Percentiles rank a stretch among this genome's conserved stretches.
These are phyloP conservation scores for Mythimna lalbum DNA, from an alignment of 2,888 invertebrate genomes.

Conservation along the genomic window DNA sequence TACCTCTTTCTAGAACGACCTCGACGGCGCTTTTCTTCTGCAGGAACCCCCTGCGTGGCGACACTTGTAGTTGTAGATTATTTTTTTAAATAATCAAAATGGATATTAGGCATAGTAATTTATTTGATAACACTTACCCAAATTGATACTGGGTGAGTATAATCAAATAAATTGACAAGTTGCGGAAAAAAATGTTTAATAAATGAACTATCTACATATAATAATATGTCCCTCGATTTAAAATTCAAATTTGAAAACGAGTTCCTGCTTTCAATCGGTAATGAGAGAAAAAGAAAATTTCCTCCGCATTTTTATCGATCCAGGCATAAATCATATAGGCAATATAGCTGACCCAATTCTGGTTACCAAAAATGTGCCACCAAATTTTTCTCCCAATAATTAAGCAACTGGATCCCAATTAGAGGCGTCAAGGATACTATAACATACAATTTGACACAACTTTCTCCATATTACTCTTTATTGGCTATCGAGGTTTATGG, in stretches of 20 bases:
- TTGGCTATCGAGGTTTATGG: conserved; percentile 62
- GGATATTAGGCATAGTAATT: too few relatives aligned
- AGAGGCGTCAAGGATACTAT: conserved; percentile 53
- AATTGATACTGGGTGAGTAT: too few relatives aligned
- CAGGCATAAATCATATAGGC: neutral
- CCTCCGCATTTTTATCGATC: neutral
- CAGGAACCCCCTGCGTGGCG: too few relatives aligned
- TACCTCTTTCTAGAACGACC: too few relatives aligned
- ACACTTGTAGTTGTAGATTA: too few relatives aligned
- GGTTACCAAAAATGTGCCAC: conserved; percentile 13
- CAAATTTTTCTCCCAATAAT: conserved; percentile 40
- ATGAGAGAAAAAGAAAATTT: neutral
- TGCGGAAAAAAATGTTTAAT: too few relatives aligned
- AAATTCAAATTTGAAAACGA: neutral
- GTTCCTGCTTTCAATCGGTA: neutral
- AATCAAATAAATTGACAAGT: neutral
- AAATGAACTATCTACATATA: too few relatives aligned
- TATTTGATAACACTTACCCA: too few relatives aligned
- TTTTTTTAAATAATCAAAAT: too few relatives aligned
- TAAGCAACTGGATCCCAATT: conserved; percentile 63
- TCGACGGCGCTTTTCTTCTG: too few relatives aligned
- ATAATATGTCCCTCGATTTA: too few relatives aligned
- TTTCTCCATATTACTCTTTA: conserved; percentile 66
- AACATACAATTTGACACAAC: conserved; percentile 53
- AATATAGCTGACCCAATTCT: conserved; percentile 13